Evolutionary conservation across 2,888 invertebrate species (phyloP), one percentile per base, ranked within the genome.

Genomic region (Shargacucullia verbasci): DNA sequence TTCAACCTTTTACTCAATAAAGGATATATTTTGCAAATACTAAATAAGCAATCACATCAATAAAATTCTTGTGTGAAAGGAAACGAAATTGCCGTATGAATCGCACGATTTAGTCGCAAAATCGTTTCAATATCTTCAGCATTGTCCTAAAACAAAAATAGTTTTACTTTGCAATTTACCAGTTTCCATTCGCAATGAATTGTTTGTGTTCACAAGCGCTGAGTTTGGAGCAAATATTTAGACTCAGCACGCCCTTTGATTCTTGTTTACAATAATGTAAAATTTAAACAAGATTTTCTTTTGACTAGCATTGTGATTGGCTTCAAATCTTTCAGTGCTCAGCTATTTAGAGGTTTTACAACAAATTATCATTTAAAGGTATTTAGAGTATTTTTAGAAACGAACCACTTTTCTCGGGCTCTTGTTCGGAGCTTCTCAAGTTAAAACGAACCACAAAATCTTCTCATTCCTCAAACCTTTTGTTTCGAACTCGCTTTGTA

Each of bases 201-300:
- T 65, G 31, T 60, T 53, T 47, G 15, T n/a, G 38, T 29, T 13
- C 27, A 41, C 44, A 46, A 13, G 7, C n/a, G 40, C 20, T 45
- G 31, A 43, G 49, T 46, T 38, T 1, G 14, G 20, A 39, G 40
- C 25, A 61, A 74, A 70, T 70, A 56, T 65, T 74, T 65, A 54
- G 47, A 48, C 41, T 38, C 2, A 35, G 37, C 29, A 12, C 29
- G 46, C 50, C 56, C 39, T 65, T 70, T 49, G 56, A 59, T 61
- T 39, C 13, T 48, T 70, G 71, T 68, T 61, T 59, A 45, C 39
- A 59, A 53, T 56, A 38, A 59, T 58, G 31, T 40, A 59, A 57
- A 52, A 49, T 54, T 53, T 49, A 59, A 61, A 20, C 20, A 20
- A 20, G 20, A 20, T 20, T 20, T 20, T 20, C 20, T 20, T 20